Evolutionary conservation across 2,113 vertebrate genomes (phyloP).

Genomic region (Petrocephalus microphthalmus): DNA sequence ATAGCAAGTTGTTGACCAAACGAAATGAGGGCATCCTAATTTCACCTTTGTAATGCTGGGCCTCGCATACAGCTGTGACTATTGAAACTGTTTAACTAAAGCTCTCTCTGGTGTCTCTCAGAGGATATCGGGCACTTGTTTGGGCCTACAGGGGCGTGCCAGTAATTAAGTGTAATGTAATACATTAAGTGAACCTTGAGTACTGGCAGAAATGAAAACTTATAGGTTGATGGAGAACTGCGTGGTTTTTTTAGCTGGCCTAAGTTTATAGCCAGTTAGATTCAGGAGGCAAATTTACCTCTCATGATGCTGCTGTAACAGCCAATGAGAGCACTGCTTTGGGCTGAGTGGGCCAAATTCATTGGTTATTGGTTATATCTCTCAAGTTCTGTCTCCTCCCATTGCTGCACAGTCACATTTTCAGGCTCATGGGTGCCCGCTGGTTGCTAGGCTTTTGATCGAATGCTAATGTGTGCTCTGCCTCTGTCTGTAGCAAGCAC

Average conservation of each 20-base stretch:
- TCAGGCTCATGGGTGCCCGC: neutral
- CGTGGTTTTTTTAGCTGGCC: neutral
- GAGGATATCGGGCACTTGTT: neutral
- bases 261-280: neutral
- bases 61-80: neutral
- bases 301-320: neutral
- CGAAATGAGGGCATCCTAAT: neutral
- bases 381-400: neutral
- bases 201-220: neutral
- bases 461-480: neutral
- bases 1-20: neutral
- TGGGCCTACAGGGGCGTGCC: neutral
- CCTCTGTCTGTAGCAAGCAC: slow-evolving; percentile 8
- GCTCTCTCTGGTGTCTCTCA: neutral
- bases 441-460: neutral
- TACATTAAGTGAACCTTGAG: neutral
- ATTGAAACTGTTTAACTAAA: neutral
- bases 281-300: neutral
- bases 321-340: neutral
- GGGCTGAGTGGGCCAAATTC: neutral
- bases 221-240: neutral
- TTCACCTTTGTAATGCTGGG: neutral
- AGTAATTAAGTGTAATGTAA: neutral
- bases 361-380: neutral
- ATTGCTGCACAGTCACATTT: neutral